Conservation (phyloP, 2,113 vertebrate genomes). For the Eurystomus gularis region DNA sequence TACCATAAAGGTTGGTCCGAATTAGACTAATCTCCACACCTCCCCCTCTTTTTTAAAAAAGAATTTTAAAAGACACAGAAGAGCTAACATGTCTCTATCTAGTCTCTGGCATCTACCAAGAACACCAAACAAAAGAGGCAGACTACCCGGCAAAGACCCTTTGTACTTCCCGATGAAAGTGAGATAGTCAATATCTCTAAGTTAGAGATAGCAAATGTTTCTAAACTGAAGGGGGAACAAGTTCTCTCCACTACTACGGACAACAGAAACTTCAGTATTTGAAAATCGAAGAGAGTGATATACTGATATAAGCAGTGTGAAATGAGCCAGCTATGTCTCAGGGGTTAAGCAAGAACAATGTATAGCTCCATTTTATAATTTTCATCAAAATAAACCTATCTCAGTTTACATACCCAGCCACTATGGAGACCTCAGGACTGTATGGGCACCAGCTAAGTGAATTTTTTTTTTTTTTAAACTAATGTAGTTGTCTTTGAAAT, state of each 20-base stretch:
- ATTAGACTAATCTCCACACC: not conserved
- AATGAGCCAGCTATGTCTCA: not conserved
- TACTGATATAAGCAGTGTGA: not conserved
- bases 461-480: not conserved
- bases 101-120: slow-evolving; percentile 41
- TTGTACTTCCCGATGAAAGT: slow-evolving; percentile 61
- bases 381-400: not conserved
- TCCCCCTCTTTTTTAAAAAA: not conserved
- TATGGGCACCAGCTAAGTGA: not conserved
- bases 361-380: not conserved
- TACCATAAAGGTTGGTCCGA: not conserved
- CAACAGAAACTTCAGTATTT: not conserved
- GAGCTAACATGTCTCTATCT: slow-evolving; percentile 59
- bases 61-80: slow-evolving; percentile 26
- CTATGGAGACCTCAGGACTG: not conserved
- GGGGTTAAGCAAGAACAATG: not conserved
- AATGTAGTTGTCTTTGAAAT: not conserved
- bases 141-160: slow-evolving; percentile 64
- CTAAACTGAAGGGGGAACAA: not conserved
- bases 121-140: slow-evolving; percentile 61
- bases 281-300: not conserved
- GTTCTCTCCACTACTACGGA: not conserved
- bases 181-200: slow-evolving; percentile 68
- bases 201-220: slow-evolving; percentile 59
- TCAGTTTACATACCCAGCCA: not conserved